Base-by-base conservation (phyloP, 2,888 invertebrate genomes). In the Sycophila texana region DNA sequence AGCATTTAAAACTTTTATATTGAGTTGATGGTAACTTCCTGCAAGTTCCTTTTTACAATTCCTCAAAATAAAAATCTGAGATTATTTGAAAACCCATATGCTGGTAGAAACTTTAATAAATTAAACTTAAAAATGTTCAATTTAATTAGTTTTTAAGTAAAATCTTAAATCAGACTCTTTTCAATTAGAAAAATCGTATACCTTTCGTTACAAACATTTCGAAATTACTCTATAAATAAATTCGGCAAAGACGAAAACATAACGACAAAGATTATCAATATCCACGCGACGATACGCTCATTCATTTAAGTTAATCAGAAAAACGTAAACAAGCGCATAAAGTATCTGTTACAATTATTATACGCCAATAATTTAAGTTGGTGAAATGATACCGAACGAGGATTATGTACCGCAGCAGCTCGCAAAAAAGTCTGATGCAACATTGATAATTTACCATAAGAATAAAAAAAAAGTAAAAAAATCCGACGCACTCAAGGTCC, bases 321-420 rank as follows among this genome's bases (percentile, higher is more conserved):
- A 65, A 22, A 60, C 39, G 73, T 63, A 77, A 72, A 77, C 77
- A 77, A 47, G 60, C 22, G 66, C 77, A 72, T 77, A 77, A 77
- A 77, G 49, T 77, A 77, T 67, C 67, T 67, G 47, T 73, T 73
- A 67, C 73, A 73, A 77, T 72, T 73, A 77, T 73, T 77, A 73
- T 39, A 39, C 60, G 22, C 39, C 47, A 77, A 72, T 67, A 73
- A 73, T 53, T 73, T 58, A 53, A 57, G 51, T 39, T 74, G 18
- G 12, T 13, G n/a, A 63, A 53, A 66, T 51, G 65, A 71, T 49
- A 70, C 10, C 58, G 55, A 39, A 20, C 26, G 20, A 49, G 57
- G 63, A 53, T 70, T 57, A 20, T 12, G 47, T 63, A n/a, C 30
- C 39, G 10, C 39, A 39, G 47, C 1, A 4, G 16, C 26, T 39